Evolutionary conservation across 2,113 vertebrate species (phyloP).

Genomic region (Psittacus erithacus): DNA sequence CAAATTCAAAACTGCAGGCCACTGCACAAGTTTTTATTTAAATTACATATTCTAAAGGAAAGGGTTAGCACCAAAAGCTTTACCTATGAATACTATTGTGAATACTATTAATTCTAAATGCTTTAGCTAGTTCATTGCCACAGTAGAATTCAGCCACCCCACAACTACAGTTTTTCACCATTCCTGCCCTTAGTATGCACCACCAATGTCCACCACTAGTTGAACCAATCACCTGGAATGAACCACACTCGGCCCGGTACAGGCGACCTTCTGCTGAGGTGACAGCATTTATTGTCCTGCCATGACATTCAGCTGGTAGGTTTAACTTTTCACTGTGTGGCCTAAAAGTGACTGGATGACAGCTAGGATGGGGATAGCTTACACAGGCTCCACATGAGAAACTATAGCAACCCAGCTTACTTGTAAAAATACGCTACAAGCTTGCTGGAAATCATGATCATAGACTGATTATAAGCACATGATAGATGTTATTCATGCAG

Average conservation of each 20-base stretch:
- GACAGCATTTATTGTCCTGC: background rate
- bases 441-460: background rate
- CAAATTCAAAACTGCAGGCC: background rate
- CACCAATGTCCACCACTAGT: background rate
- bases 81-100: background rate
- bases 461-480: background rate
- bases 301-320: background rate
- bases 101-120: background rate
- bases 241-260: background rate
- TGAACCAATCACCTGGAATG: background rate
- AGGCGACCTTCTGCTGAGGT: background rate
- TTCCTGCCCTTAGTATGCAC: background rate
- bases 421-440: fast-evolving
- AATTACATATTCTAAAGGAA: background rate
- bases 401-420: background rate
- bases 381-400: background rate
- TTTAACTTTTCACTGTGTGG: background rate
- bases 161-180: background rate
- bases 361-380: background rate
- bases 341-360: background rate
- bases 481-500: background rate
- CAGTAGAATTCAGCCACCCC: background rate
- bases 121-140: background rate
- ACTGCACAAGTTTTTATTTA: background rate
- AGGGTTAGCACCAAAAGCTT: background rate